These are phyloP conservation scores for Stegastes partitus DNA, from an alignment of 2,113 vertebrate genomes.

Conservation along the genomic window DNA sequence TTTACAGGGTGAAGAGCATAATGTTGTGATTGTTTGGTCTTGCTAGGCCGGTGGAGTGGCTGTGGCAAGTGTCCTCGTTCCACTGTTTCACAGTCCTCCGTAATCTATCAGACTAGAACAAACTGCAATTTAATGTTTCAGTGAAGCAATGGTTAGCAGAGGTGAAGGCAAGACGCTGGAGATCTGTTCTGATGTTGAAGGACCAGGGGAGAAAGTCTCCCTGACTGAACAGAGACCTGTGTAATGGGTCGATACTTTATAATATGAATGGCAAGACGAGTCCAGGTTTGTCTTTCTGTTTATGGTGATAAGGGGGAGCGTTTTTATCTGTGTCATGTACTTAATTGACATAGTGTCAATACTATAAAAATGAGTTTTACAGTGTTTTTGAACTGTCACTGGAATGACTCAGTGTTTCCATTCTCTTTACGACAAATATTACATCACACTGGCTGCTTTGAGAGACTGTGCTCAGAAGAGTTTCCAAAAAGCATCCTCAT, in stretches of 20 bases:
- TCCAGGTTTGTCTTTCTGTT: background rate
- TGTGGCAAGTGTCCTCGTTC: slow-evolving; percentile 2
- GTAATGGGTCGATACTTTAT: background rate
- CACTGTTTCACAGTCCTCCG: slow-evolving; percentile 5
- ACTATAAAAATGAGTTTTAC: too few relatives aligned
- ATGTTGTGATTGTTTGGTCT: slow-evolving; percentile 5
- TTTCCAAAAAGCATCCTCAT: too few relatives aligned
- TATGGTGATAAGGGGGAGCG: background rate
- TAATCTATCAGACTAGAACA: background rate
- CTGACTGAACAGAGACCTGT: background rate
- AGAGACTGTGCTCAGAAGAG: too few relatives aligned
- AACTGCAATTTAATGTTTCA: slow-evolving; percentile 6
- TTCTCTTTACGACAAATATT: too few relatives aligned
- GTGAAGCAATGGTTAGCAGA: background rate
- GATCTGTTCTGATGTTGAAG: slow-evolving; percentile 5
- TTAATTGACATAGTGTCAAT: too few relatives aligned
- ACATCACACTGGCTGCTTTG: too few relatives aligned
- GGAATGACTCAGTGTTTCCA: too few relatives aligned
- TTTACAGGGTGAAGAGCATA: background rate
- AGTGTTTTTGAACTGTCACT: too few relatives aligned
- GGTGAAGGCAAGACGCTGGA: background rate
- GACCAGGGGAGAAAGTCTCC: background rate
- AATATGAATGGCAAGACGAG: background rate
- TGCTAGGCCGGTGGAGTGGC: background rate
- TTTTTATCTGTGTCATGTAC: background rate